Percentiles rank a stretch among this genome's conserved stretches.
These are phyloP conservation scores for Scaeva pyrastri DNA, from an alignment of 2,888 invertebrate genomes.

Conservation along the genomic window DNA sequence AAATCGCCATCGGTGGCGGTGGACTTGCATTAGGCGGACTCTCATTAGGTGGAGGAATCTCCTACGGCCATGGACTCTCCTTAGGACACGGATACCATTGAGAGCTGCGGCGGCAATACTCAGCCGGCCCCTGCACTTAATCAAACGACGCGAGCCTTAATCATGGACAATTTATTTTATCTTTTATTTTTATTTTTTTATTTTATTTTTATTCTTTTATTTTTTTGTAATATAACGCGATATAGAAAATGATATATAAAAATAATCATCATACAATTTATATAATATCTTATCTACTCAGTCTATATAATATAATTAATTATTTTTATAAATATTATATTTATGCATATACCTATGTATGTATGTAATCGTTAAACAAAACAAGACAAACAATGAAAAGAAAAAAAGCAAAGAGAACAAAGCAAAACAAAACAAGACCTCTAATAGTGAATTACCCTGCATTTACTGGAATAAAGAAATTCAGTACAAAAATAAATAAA, in stretches of 20 bases:
- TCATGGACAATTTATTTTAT: constrained; percentile 46
- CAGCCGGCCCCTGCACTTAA: constrained; percentile 13
- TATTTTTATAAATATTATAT: constrained; percentile 49
- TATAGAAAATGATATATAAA: constrained; percentile 19
- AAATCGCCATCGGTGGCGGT: constrained; percentile 75
- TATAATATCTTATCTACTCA: constrained; percentile 45
- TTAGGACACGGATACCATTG: constrained; percentile 78
- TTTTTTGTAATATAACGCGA: constrained; percentile 34
- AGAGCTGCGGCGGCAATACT: constrained; percentile 67
- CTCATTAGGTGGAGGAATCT: constrained; percentile 77
- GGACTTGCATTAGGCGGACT: constrained; percentile 63
- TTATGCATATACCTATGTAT: constrained; percentile 14
- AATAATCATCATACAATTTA: constrained; percentile 14
- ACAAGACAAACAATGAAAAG: constrained; percentile 18
- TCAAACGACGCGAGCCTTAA: constrained; percentile 30
- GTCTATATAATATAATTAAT: constrained; percentile 58
- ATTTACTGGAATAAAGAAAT: constrained; percentile 83
- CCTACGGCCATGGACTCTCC: constrained; percentile 73
- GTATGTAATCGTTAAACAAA: constrained; percentile 65
- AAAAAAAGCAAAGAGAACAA: constrained; percentile 27
- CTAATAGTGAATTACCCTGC: constrained; percentile 80
- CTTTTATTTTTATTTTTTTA: constrained; percentile 8
- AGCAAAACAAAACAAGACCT: constrained; percentile 67
- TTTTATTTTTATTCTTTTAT: constrained; percentile 4
- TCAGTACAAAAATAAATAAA: constrained; percentile 83